Percentiles rank a stretch among this genome's conserved stretches.
These are phyloP conservation scores for Boulengeromyrus knoepffleri DNA, from an alignment of 2,113 vertebrate genomes.

Conservation along the genomic window DNA sequence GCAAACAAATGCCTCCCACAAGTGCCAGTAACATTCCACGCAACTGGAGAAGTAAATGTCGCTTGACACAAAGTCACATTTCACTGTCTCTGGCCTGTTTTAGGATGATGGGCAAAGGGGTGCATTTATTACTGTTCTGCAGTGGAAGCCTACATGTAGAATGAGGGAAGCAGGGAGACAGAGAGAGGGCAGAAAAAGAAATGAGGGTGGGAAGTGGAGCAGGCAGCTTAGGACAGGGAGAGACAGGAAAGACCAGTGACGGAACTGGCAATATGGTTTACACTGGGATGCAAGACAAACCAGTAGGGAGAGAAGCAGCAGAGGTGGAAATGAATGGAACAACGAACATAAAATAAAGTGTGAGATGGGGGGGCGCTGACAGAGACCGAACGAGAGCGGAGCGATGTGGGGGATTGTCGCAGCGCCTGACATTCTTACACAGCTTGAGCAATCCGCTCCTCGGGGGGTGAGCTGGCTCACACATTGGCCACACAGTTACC, in stretches of 20 bases:
- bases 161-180: not conserved
- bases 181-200: not conserved
- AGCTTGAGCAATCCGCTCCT: slow-evolving; percentile 33
- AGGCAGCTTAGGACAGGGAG: not conserved
- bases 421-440: slow-evolving; percentile 14
- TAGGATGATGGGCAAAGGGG: not conserved
- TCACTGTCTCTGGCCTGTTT: not conserved
- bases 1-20: not conserved
- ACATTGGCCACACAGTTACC: slow-evolving; percentile 48
- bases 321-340: not conserved
- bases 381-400: not conserved
- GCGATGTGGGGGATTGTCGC: not conserved
- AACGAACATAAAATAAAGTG: not conserved
- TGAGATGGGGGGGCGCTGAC: not conserved
- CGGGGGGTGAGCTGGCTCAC: slow-evolving; percentile 25
- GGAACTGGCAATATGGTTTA: not conserved
- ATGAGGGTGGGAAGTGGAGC: not conserved
- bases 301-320: not conserved
- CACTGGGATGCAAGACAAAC: not conserved
- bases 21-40: not conserved
- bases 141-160: not conserved
- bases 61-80: not conserved
- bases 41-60: not conserved
- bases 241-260: not conserved
- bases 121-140: not conserved